Percentiles rank a stretch among this genome's conserved stretches.
Conservation (phyloP, 2,113 vertebrate species). For the Amphilophus citrinellus region DNA sequence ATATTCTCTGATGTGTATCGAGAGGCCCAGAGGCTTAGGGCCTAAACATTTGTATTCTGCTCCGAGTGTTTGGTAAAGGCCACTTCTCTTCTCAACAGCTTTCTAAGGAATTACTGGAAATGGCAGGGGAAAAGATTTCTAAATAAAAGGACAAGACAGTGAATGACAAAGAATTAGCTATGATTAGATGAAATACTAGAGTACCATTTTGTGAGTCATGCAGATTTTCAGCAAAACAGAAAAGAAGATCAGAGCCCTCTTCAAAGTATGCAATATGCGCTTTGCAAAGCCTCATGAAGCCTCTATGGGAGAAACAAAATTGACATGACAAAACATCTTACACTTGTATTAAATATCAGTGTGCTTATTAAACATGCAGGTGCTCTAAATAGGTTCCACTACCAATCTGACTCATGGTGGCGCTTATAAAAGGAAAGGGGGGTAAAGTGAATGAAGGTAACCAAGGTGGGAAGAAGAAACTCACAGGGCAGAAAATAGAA, state of each 20-base stretch:
- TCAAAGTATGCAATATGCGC: not conserved
- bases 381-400: not conserved
- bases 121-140: constrained; percentile 3
- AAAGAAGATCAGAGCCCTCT: not conserved
- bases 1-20: constrained; percentile 38
- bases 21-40: constrained; percentile 11
- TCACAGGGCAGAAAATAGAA: no score
- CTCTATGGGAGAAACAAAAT: not conserved
- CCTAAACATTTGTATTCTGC: constrained; percentile 55
- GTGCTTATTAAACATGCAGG: not conserved
- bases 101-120: constrained; percentile 31
- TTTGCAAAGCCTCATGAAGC: not conserved
- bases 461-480: not conserved
- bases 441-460: not conserved
- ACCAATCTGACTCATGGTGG: not conserved
- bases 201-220: not conserved
- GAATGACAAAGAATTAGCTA: constrained; percentile 7
- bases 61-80: constrained; percentile 41
- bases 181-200: constrained; percentile 37
- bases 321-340: not conserved
- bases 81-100: constrained; percentile 32
- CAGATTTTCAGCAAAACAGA: not conserved
- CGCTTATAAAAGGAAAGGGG: not conserved
- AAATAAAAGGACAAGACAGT: constrained; percentile 9
- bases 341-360: not conserved